Evolutionary conservation across 2,113 vertebrate species (phyloP).

Genomic region (Tursiops truncatus): DNA sequence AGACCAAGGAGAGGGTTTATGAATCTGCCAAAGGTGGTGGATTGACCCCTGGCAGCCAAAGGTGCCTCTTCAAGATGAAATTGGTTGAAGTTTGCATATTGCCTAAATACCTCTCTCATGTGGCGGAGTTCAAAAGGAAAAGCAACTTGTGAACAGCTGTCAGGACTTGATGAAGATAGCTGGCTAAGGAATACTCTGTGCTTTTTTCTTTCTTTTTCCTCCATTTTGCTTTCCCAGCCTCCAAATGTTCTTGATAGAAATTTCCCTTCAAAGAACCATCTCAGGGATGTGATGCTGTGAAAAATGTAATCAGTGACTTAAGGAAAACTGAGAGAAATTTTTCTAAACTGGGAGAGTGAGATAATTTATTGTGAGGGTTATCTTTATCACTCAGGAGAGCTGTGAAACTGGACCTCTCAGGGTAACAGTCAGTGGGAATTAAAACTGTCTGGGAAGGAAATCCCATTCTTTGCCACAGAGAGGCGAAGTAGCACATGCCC

Average conservation of each 20-base stretch:
- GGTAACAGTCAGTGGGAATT: not conserved
- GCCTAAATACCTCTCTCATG: not conserved
- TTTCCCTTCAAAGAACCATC: not conserved
- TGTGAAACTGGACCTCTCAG: not conserved
- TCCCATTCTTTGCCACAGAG: not conserved
- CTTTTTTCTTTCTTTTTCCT: not conserved
- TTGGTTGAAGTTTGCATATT: not conserved
- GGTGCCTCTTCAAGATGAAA: not conserved
- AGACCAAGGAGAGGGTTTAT: not conserved
- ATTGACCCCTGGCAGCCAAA: not conserved
- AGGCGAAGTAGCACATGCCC: not conserved
- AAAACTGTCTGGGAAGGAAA: not conserved
- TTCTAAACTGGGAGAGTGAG: not conserved
- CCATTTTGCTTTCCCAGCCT: not conserved
- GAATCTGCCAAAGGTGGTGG: not conserved
- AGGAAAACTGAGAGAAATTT: not conserved
- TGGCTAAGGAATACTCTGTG: not conserved
- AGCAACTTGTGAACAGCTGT: not conserved
- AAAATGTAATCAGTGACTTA: not conserved
- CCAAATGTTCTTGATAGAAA: conserved; percentile 4
- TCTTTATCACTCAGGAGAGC: not conserved
- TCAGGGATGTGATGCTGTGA: not conserved
- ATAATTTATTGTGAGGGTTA: not conserved
- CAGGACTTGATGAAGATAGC: not conserved
- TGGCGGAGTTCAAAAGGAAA: not conserved